phyloP scores from a whole-genome alignment of 2,797 vertebrate genomes.

The Etheostoma perlongum region DNA sequence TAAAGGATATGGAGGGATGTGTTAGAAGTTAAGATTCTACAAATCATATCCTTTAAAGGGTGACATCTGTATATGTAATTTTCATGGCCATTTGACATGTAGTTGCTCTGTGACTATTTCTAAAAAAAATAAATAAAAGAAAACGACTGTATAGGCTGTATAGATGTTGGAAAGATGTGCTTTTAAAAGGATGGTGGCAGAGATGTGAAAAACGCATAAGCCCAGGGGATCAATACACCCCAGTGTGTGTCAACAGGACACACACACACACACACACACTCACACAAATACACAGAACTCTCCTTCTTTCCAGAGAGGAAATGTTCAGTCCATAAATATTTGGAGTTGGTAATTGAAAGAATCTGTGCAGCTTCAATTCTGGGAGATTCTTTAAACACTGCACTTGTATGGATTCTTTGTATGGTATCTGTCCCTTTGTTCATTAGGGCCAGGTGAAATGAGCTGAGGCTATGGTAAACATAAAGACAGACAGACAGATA shows the following conservation, averaged over 20 bases:
- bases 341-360: slow-evolving; percentile 86
- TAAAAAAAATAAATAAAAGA: neutral
- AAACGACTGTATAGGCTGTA: neutral
- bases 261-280: slow-evolving; percentile 28
- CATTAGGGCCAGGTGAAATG: slow-evolving; percentile 71
- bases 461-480: slow-evolving; percentile 66
- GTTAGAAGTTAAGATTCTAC: neutral
- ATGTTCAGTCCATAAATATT: slow-evolving; percentile 86
- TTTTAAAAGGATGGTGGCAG: slow-evolving; percentile 48
- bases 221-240: slow-evolving; percentile 70
- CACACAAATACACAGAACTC: slow-evolving; percentile 33
- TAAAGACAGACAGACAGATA: slow-evolving; percentile 37
- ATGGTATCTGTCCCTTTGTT: slow-evolving; percentile 68
- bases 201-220: slow-evolving; percentile 64
- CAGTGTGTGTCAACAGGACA: slow-evolving; percentile 65
- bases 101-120: slow-evolving; percentile 8
- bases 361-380: slow-evolving; percentile 75
- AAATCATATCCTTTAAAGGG: neutral
- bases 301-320: slow-evolving; percentile 80
- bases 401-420: slow-evolving; percentile 75
- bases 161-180: slow-evolving; percentile 46
- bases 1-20: neutral
- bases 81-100: neutral
- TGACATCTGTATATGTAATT: neutral
- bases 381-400: slow-evolving; percentile 79